These are phyloP conservation scores for Dromaius novaehollandiae DNA, from an alignment of 2,113 vertebrate genomes.

Conservation along the genomic window DNA sequence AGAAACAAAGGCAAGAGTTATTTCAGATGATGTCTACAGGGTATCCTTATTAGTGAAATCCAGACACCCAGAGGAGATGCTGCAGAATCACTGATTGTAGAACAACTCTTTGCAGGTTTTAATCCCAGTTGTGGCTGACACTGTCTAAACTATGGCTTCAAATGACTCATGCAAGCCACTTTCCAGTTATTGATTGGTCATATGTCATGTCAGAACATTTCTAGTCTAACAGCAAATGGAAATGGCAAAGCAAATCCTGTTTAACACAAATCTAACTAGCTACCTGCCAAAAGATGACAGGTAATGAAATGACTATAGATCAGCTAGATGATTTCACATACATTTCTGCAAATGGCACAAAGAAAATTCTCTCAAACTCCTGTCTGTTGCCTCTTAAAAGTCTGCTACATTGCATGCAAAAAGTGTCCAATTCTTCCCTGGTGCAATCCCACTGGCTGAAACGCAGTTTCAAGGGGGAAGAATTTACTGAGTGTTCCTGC, in stretches of 20 bases:
- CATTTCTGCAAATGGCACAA: neutral
- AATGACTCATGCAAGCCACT: slow-evolving; percentile 25
- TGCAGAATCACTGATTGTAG: neutral
- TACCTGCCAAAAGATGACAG: neutral
- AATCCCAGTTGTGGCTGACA: neutral
- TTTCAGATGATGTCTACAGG: neutral
- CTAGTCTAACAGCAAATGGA: slow-evolving; percentile 37
- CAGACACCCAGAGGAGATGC: slow-evolving; percentile 13
- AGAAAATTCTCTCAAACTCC: neutral
- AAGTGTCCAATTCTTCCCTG: neutral
- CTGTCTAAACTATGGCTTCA: slow-evolving; percentile 23
- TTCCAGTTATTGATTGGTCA: neutral
- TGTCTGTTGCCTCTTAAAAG: neutral
- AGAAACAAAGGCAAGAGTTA: slow-evolving; percentile 18
- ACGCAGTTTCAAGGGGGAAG: neutral
- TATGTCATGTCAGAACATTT: slow-evolving; percentile 25
- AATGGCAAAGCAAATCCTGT: slow-evolving; percentile 20
- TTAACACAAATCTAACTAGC: slow-evolving; percentile 13
- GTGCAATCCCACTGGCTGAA: neutral
- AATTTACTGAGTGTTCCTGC: neutral
- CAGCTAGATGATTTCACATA: neutral
- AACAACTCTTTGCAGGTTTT: slow-evolving; percentile 8
- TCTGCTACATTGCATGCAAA: neutral
- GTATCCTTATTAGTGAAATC: slow-evolving; percentile 15
- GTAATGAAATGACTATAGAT: neutral